phyloP scores from a whole-genome alignment of 2,113 vertebrate genomes.

The Heloderma charlesbogerti region DNA sequence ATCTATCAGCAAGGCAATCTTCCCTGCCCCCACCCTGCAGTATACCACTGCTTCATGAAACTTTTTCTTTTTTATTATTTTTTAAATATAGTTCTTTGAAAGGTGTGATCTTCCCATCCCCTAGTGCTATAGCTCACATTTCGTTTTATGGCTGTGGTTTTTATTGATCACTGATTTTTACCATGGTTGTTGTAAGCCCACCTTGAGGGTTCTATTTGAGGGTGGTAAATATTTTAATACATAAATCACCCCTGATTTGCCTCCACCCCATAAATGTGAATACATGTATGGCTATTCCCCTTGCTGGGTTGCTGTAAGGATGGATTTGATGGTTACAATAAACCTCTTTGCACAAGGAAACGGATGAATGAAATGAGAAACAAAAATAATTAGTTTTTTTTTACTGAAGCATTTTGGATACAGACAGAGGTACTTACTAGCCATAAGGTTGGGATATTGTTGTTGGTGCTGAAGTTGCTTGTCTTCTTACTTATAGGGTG shows the following conservation, averaged over 20 bases:
- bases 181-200: neutral
- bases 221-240: neutral
- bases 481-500: constrained; percentile 81
- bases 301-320: neutral
- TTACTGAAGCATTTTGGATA: neutral
- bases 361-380: neutral
- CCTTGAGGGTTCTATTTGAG: neutral
- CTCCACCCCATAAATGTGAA: too few species aligned
- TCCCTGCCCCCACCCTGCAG: neutral
- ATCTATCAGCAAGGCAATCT: neutral
- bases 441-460: neutral
- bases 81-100: neutral
- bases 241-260: too few species aligned
- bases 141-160: neutral
- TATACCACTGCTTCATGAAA: neutral
- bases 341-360: neutral
- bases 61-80: neutral
- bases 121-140: neutral
- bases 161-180: neutral
- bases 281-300: neutral
- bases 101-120: neutral
- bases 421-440: neutral
- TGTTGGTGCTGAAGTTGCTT: neutral
- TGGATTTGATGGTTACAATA: neutral
- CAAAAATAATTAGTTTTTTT: neutral